phyloP scores from a whole-genome alignment of 2,888 invertebrate species.

The Baronia brevicornis region DNA sequence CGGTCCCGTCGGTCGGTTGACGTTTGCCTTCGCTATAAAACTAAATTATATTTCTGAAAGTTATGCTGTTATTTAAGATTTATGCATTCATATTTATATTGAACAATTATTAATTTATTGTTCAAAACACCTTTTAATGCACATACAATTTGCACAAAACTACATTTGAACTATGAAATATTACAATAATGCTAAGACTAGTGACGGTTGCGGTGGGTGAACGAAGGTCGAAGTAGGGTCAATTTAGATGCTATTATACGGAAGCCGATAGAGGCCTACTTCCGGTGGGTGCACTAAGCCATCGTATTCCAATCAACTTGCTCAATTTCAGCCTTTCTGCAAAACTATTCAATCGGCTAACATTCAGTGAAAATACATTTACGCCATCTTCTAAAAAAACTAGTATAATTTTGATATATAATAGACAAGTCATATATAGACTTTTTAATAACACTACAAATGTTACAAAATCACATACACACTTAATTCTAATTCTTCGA shows the following conservation, averaged over 20 bases:
- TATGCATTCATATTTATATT: too few relatives aligned
- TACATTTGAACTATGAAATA: constrained; percentile 20
- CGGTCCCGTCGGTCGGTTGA: constrained; percentile 47
- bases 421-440: too few relatives aligned
- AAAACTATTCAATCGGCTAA: constrained; percentile 45
- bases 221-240: constrained; percentile 51
- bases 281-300: constrained; percentile 73
- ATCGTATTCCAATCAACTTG: constrained; percentile 61
- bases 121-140: background rate
- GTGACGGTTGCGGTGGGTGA: constrained; percentile 26
- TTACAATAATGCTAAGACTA: constrained; percentile 37
- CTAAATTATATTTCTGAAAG: constrained; percentile 65
- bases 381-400: constrained; percentile 23
- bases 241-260: constrained; percentile 73
- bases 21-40: constrained; percentile 62
- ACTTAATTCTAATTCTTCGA: too few relatives aligned
- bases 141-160: constrained; percentile 13
- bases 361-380: constrained; percentile 34
- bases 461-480: too few relatives aligned
- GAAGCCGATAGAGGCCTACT: constrained; percentile 70
- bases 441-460: too few relatives aligned
- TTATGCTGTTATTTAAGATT: too few relatives aligned
- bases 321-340: constrained; percentile 67
- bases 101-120: too few relatives aligned
- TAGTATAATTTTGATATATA: background rate